These are phyloP conservation scores for Drosophila burlai DNA, from an alignment of 1,140 invertebrate species.

Conservation along the genomic window DNA sequence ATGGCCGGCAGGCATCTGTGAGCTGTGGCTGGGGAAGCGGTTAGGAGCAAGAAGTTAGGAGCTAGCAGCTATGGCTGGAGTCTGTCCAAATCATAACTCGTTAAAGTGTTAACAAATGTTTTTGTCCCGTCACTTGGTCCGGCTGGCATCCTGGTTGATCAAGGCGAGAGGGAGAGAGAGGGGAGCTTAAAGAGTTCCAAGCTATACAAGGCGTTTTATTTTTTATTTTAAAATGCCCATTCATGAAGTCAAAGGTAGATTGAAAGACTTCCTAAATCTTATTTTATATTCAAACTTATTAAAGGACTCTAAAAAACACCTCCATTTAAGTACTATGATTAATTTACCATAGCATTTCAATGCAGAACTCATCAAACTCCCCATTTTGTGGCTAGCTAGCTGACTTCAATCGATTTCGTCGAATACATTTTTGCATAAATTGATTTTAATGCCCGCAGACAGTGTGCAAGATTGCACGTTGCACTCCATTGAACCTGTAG, in stretches of 20 bases:
- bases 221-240: not conserved
- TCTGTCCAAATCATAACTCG: constrained; percentile 70
- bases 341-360: too few relatives aligned
- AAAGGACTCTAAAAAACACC: not conserved
- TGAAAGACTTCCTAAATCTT: not conserved
- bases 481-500: constrained; percentile 25
- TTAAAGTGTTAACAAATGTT: constrained; percentile 85
- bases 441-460: constrained; percentile 53
- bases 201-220: not conserved
- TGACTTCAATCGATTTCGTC: constrained; percentile 38
- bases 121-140: constrained; percentile 54
- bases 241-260: too few relatives aligned
- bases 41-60: constrained; percentile 11
- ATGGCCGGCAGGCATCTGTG: constrained; percentile 33
- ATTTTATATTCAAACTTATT: not conserved
- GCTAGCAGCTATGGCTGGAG: constrained; percentile 13
- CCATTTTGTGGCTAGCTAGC: constrained; percentile 3
- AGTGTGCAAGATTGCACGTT: constrained; percentile 26
- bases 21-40: constrained; percentile 6
- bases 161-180: constrained; percentile 2
- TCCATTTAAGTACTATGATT: too few relatives aligned
- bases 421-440: constrained; percentile 50
- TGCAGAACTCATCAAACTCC: not conserved
- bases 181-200: not conserved
- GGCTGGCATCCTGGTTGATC: constrained; percentile 41